Evolutionary conservation across 2,797 vertebrate species (phyloP), one percentile per base, ranked within the genome.

Genomic region (Spinus olivaceus): DNA sequence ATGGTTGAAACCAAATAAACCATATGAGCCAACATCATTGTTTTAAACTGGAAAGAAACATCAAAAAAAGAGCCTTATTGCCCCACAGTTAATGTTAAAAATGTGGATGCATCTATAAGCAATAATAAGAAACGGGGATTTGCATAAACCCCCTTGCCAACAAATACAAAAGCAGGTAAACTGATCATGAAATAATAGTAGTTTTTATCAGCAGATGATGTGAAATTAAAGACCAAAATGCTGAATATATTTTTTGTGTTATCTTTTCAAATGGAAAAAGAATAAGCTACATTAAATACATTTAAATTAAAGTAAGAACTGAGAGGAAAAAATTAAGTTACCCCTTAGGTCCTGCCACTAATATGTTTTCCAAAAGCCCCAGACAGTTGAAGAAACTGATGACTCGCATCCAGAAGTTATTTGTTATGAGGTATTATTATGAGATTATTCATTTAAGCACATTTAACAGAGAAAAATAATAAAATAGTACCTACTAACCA

Each of bases 1-100:
- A 77, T 2, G 24, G 18, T 44, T 67, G 42, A 90, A 86, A 82
- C 24, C 27, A 8, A 83, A 74, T 17, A 54, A 94, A 51, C 21
- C 8, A 1, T 32, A 32, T 12, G 42, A 65, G 61, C 24, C 63
- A 88, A 90, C 13, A 23, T 19, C 9, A 71, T 61, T 72, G 33
- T 49, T 83, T 81, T 76, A 61, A 90, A 86, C 25, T 37, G 24
- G 74, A 88, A 86, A 92, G 53, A 73, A 81, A 67, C 4, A 20
- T 28, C 0, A 41, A 56, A 92, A 92, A 83, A 86, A 51, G 18
- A 81, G 46, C 7, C 25, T 86, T 73, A 70, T 12, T 77, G 42
- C 28, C 11, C 30, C 32, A 21, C 5, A 81, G n/a, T 56, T 33
- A 86, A 50, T 61, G 74, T 37, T 42, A 67, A 84, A 90, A 81